Conservation (phyloP, 2,797 vertebrate genomes). For the Crypturellus tataupa region DNA sequence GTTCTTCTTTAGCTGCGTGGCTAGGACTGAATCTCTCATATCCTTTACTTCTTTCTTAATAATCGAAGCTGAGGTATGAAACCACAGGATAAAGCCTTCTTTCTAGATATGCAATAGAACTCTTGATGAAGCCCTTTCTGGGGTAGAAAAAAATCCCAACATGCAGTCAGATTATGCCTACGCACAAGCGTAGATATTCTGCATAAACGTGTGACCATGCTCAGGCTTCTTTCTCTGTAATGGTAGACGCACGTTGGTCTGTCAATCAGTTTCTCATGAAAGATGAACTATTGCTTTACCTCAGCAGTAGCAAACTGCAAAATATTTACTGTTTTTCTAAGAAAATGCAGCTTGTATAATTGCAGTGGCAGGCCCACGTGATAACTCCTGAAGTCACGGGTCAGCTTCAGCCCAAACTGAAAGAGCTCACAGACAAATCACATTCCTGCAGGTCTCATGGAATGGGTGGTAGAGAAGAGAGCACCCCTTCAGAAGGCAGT, state of each 20-base stretch:
- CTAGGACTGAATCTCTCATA: background rate
- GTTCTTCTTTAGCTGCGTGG: background rate
- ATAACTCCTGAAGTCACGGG: background rate
- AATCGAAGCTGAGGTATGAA: background rate
- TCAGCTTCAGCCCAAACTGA: background rate
- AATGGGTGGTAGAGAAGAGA: background rate
- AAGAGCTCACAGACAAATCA: background rate
- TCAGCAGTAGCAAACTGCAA: background rate
- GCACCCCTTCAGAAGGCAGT: background rate
- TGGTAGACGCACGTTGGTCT: background rate
- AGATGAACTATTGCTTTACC: background rate
- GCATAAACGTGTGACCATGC: background rate
- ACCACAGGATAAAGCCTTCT: background rate
- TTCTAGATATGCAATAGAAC: background rate
- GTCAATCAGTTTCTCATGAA: background rate
- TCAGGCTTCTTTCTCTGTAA: background rate
- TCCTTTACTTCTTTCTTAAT: background rate
- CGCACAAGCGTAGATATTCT: background rate
- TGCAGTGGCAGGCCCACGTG: background rate
- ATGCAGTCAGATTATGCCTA: background rate
- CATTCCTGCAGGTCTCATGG: accelerated
- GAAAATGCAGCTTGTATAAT: background rate
- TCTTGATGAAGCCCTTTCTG: background rate
- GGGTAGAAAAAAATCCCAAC: background rate
- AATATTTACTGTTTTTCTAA: background rate